Conservation (phyloP, 2,888 invertebrate genomes). For the Chrysina gloriosa region DNA sequence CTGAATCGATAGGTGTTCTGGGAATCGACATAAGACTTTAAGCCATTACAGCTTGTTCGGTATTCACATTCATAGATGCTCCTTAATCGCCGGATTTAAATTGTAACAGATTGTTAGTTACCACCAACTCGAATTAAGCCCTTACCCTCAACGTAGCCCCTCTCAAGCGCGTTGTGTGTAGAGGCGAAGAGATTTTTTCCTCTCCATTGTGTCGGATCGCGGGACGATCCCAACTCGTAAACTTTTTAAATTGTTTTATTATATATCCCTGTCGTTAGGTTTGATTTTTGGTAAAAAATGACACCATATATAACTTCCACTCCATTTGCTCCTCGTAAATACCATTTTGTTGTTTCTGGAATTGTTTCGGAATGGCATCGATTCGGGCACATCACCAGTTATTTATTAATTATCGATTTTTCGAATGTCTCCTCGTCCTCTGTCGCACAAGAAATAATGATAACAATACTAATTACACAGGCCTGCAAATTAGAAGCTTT, state of each 20-base stretch:
- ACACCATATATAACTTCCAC: constrained; percentile 14
- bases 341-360: constrained; percentile 6
- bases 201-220: no score
- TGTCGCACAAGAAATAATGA: no score
- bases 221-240: background rate
- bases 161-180: background rate
- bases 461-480: no score
- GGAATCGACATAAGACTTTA: constrained; percentile 53
- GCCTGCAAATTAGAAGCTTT: no score
- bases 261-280: background rate
- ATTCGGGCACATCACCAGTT: constrained; percentile 2
- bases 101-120: constrained; percentile 48
- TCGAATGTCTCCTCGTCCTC: no score
- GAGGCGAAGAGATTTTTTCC: background rate
- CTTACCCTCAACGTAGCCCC: constrained; percentile 18
- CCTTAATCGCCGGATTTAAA: constrained; percentile 50
- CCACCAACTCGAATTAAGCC: constrained; percentile 36
- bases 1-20: constrained; percentile 52
- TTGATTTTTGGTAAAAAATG: constrained; percentile 15
- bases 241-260: constrained; percentile 12
- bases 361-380: background rate
- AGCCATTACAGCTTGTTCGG: constrained; percentile 50
- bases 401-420: constrained; percentile 12
- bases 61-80: constrained; percentile 47
- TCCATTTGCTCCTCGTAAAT: background rate